Conservation (phyloP, 1,140 invertebrate species). For the Heliconius hermathena region DNA sequence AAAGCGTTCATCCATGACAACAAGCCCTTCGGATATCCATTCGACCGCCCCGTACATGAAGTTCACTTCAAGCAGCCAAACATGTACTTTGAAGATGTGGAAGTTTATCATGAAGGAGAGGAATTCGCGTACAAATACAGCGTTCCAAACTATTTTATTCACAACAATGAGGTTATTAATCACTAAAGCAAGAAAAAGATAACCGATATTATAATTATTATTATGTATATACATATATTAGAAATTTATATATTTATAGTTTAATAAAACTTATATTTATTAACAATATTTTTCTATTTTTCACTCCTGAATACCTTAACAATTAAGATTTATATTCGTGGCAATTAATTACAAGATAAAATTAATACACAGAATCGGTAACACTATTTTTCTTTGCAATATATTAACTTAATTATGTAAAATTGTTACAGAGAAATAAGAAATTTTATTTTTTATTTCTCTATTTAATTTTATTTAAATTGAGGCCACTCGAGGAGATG, state of each 20-base stretch:
- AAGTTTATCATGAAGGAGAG: conserved; percentile 84
- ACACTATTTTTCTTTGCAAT: too few species aligned
- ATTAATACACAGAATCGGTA: too few species aligned
- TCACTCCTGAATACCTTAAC: neutral
- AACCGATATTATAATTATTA: conserved; percentile 15
- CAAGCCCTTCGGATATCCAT: conserved; percentile 85
- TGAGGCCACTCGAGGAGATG: too few species aligned
- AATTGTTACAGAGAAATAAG: too few species aligned
- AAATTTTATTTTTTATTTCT: too few species aligned
- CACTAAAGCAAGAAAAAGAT: conserved; percentile 56
- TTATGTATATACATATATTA: conserved; percentile 14
- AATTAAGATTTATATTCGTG: too few species aligned
- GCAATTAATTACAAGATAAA: too few species aligned
- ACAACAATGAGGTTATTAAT: conserved; percentile 50
- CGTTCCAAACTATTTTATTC: conserved; percentile 46
- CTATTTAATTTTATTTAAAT: too few species aligned
- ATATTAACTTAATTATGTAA: too few species aligned
- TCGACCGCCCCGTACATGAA: conserved; percentile 84
- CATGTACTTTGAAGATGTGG: conserved; percentile 85
- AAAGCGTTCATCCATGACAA: conserved; percentile 68
- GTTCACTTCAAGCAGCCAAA: conserved; percentile 84
- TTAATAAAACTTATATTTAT: neutral
- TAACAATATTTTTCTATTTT: neutral
- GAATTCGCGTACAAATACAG: conserved; percentile 65
- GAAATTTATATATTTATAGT: neutral